Conservation (phyloP, 1,140 invertebrate species). For the Oreohelix idahoensis region DNA sequence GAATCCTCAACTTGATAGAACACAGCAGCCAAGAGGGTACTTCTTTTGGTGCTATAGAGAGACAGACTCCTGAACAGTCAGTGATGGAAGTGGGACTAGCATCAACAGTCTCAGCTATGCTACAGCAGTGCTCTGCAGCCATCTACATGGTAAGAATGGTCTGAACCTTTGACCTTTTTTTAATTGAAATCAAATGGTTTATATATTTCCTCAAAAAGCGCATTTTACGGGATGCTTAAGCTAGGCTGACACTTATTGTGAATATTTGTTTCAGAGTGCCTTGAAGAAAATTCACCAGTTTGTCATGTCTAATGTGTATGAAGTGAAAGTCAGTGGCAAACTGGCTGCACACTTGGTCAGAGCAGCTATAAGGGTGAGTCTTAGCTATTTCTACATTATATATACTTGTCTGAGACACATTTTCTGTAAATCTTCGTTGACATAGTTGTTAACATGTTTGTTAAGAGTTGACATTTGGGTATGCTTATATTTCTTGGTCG, state of each 20-base stretch:
- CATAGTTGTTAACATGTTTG: too few species aligned
- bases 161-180: too few species aligned
- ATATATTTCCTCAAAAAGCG: too few species aligned
- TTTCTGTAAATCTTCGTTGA: too few species aligned
- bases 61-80: conserved; percentile 80
- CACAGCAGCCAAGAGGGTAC: conserved; percentile 65
- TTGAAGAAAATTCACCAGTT: conserved; percentile 83
- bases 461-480: too few species aligned
- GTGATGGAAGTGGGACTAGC: conserved; percentile 81
- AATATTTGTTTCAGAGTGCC: conserved; percentile 77
- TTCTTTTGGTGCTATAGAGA: conserved; percentile 54
- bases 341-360: conserved; percentile 82
- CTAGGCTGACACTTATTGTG: too few species aligned
- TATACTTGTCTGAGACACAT: too few species aligned
- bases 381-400: background rate
- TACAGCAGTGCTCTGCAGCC: conserved; percentile 79
- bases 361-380: conserved; percentile 79
- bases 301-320: conserved; percentile 82
- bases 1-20: conserved; percentile 68
- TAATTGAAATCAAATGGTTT: too few species aligned
- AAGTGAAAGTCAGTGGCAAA: conserved; percentile 86
- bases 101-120: conserved; percentile 79
- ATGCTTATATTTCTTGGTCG: too few species aligned
- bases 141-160: conserved; percentile 75
- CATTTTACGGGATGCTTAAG: too few species aligned